Conservation (phyloP, 2,113 vertebrate species). For the Chaetodon trifascialis region DNA sequence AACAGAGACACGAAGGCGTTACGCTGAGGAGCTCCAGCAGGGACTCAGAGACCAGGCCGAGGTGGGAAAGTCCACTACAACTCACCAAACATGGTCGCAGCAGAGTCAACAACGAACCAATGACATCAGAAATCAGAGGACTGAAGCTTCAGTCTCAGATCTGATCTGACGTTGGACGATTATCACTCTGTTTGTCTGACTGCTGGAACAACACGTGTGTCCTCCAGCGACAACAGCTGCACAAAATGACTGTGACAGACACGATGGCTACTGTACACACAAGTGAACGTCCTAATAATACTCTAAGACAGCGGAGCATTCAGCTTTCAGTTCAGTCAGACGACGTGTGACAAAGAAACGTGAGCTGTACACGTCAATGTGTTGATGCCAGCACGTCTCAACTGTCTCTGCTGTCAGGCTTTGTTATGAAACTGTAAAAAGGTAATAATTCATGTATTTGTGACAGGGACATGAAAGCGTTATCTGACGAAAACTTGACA, state of each 20-base stretch:
- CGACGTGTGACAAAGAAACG: too few species aligned
- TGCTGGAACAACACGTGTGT: neutral
- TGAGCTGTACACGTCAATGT: too few species aligned
- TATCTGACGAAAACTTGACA: neutral
- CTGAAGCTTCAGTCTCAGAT: neutral
- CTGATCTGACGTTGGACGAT: neutral
- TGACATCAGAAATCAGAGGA: too few species aligned
- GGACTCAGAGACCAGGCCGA: neutral
- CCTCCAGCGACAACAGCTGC: neutral
- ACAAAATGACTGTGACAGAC: neutral
- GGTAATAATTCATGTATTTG: too few species aligned
- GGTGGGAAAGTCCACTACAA: neutral
- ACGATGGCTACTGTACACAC: too few species aligned
- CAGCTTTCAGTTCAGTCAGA: neutral
- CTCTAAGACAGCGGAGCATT: neutral
- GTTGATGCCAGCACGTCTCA: neutral
- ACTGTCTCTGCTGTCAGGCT: neutral
- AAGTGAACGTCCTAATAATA: neutral
- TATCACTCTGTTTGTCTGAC: neutral
- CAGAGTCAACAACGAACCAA: too few species aligned
- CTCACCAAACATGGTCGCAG: too few species aligned
- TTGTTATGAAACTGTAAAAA: too few species aligned
- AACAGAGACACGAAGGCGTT: constrained; percentile 78
- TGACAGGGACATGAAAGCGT: too few species aligned
- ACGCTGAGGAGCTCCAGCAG: neutral